Conservation (phyloP, 2,888 invertebrate genomes). For the Blastobasis lacticolella region DNA sequence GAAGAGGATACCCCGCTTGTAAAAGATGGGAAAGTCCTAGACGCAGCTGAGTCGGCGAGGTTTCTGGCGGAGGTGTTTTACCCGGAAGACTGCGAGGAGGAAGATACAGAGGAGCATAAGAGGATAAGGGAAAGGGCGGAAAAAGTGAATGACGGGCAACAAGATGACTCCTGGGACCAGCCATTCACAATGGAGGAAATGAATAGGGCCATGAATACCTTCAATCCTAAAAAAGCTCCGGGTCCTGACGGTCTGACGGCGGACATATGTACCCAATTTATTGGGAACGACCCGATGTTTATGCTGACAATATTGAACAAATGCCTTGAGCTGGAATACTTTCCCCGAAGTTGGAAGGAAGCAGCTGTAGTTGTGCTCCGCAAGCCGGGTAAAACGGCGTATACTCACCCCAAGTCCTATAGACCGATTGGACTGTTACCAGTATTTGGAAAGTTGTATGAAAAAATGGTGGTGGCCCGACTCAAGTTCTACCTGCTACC, state of each 20-base stretch:
- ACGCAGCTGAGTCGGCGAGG: not conserved
- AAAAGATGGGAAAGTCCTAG: not conserved
- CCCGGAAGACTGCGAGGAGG: not conserved
- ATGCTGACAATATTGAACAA: too few species aligned
- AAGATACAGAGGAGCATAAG: not conserved
- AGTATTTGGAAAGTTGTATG: too few species aligned
- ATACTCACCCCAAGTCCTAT: too few species aligned
- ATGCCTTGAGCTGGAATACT: not conserved
- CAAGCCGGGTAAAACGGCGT: too few species aligned
- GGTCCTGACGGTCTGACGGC: not conserved
- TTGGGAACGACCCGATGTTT: not conserved
- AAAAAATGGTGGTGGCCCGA: too few species aligned
- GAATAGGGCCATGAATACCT: too few species aligned
- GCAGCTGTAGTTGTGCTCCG: not conserved
- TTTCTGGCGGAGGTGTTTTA: not conserved
- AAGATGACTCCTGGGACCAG: not conserved
- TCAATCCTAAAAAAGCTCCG: not conserved
- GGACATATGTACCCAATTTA: not conserved
- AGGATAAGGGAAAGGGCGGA: not conserved
- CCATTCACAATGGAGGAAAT: not conserved
- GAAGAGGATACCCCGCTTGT: not conserved
- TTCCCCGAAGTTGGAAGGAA: not conserved
- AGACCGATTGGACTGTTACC: too few species aligned
- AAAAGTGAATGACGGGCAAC: not conserved
- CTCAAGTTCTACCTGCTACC: too few species aligned